Evolutionary conservation across 2,888 invertebrate species (phyloP).

Genomic region (Dicycla oo): DNA sequence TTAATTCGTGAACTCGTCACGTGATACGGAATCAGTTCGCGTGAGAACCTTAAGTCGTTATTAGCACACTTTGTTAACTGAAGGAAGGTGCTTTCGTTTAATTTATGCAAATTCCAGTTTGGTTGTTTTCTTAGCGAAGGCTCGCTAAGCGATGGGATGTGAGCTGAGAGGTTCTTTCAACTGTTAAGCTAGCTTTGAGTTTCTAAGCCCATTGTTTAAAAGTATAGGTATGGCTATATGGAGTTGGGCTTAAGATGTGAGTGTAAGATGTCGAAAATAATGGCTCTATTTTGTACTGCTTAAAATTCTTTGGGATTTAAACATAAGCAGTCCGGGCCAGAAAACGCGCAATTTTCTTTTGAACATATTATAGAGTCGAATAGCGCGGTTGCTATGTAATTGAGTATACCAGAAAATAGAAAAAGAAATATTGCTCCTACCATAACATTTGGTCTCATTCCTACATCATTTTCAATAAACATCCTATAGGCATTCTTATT

Average conservation of each 20-base stretch:
- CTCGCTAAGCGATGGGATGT: conserved; percentile 73
- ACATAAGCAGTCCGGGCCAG: not conserved
- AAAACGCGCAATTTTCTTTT: too few species aligned
- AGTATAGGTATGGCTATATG: not conserved
- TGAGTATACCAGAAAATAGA: not conserved
- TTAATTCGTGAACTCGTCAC: conserved; percentile 69
- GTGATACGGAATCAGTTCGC: conserved; percentile 78
- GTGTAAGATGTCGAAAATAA: conserved; percentile 20
- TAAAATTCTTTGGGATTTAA: not conserved
- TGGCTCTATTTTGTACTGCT: not conserved
- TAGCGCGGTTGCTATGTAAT: not conserved
- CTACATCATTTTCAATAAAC: not conserved
- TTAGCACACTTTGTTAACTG: conserved; percentile 83
- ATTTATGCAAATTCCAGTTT: conserved; percentile 88
- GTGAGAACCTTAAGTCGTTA: conserved; percentile 80
- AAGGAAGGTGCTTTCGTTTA: conserved; percentile 81
- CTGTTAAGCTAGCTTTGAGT: conserved; percentile 63
- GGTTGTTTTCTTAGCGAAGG: conserved; percentile 83
- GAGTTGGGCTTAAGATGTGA: not conserved
- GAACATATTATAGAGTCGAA: not conserved
- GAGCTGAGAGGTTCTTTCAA: conserved; percentile 70
- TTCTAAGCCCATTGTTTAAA: conserved; percentile 41
- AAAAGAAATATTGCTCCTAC: not conserved
- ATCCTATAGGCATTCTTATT: not conserved
- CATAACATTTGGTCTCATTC: not conserved